Conservation (phyloP, 2,113 vertebrate species). For the Lophura nycthemera region DNA sequence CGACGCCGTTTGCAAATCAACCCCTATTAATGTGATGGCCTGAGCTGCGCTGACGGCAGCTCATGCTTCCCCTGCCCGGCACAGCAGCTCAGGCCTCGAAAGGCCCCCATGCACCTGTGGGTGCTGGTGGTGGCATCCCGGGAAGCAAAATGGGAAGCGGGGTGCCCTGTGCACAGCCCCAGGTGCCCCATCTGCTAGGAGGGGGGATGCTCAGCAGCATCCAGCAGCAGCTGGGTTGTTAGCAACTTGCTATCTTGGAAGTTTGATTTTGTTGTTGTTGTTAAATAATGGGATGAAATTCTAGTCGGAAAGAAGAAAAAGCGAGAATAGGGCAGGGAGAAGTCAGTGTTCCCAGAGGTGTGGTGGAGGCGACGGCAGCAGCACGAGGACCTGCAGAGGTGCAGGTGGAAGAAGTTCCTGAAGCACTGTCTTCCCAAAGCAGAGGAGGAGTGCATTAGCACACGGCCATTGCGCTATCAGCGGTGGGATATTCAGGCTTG, state of each 20-base stretch:
- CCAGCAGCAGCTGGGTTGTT: accelerated
- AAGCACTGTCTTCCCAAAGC: background rate
- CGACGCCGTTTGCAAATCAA: slow-evolving; percentile 81
- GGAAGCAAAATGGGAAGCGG: background rate
- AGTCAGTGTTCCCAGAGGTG: background rate
- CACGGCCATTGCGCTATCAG: background rate
- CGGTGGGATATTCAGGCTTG: accelerated
- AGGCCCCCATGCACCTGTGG: background rate
- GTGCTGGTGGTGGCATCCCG: background rate
- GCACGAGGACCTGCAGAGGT: background rate
- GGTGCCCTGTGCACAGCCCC: accelerated
- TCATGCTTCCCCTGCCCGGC: background rate
- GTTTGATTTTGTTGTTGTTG: background rate
- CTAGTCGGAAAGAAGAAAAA: background rate
- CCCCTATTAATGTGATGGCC: slow-evolving; percentile 81
- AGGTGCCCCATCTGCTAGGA: accelerated
- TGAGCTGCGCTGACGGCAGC: slow-evolving; percentile 19
- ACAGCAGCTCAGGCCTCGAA: background rate
- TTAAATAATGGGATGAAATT: background rate
- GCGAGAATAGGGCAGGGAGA: no score
- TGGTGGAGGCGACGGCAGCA: background rate
- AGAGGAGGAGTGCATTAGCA: background rate
- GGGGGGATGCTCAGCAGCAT: accelerated
- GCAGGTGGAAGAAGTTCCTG: background rate
- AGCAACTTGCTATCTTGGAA: accelerated